Evolutionary conservation across 2,797 vertebrate genomes (phyloP).

Genomic region (Siniperca undulata): DNA sequence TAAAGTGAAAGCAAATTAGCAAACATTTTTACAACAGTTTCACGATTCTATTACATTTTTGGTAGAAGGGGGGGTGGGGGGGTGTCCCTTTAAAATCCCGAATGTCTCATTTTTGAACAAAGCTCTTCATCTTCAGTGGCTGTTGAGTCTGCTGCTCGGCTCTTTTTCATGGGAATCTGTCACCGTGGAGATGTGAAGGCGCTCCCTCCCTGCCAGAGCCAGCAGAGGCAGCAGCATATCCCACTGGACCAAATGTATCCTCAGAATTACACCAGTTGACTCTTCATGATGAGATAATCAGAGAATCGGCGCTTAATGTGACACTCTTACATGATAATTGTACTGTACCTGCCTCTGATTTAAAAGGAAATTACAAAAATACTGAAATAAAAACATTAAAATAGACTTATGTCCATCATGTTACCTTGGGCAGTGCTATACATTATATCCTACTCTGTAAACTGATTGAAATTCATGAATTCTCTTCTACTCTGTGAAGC

Average conservation of each 20-base stretch:
- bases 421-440: background rate
- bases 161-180: slow-evolving; percentile 80
- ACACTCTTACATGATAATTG: slow-evolving; percentile 14
- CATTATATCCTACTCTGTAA: background rate
- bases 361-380: background rate
- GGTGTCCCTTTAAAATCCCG: background rate
- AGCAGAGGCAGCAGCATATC: slow-evolving; percentile 51
- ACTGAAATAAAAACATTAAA: slow-evolving; percentile 2
- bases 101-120: background rate
- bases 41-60: background rate
- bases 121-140: slow-evolving; percentile 15
- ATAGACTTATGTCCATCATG: background rate
- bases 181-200: slow-evolving; percentile 74
- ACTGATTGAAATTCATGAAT: background rate
- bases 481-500: background rate
- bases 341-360: background rate
- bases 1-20: background rate
- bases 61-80: no score
- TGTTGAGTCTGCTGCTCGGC: slow-evolving; percentile 41
- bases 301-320: slow-evolving; percentile 18
- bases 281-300: slow-evolving; percentile 66
- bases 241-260: slow-evolving; percentile 65
- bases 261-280: slow-evolving; percentile 53
- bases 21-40: background rate
- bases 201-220: slow-evolving; percentile 58